These are phyloP conservation scores for Phengaris alcon DNA, from an alignment of 2,888 invertebrate genomes.

Conservation along the genomic window DNA sequence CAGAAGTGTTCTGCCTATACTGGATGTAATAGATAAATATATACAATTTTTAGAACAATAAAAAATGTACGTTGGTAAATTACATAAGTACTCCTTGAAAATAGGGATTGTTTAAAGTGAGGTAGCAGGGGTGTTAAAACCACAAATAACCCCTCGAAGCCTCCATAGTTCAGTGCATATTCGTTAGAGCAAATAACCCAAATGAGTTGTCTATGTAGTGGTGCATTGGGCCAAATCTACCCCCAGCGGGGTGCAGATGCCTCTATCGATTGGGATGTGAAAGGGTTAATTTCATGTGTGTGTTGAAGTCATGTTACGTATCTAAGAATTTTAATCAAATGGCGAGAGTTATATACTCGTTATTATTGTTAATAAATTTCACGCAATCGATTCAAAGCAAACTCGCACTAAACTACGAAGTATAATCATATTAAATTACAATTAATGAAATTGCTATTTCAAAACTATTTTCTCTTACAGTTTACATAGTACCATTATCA, in stretches of 20 bases:
- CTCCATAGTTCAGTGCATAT: slow-evolving; percentile 71
- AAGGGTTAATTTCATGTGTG: slow-evolving; percentile 65
- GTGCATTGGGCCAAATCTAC: slow-evolving; percentile 68
- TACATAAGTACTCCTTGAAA: slow-evolving; percentile 38
- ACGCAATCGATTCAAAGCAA: no score
- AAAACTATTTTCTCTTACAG: background rate
- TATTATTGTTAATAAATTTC: background rate
- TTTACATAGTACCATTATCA: background rate
- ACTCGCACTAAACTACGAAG: no score
- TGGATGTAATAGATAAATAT: background rate
- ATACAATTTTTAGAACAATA: background rate
- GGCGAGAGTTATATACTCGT: background rate
- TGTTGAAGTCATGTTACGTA: slow-evolving; percentile 39
- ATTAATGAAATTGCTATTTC: no score
- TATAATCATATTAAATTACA: no score
- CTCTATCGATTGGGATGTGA: slow-evolving; percentile 49
- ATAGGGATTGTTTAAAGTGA: slow-evolving; percentile 57
- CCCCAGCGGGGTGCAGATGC: slow-evolving; percentile 51
- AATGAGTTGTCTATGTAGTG: slow-evolving; percentile 60
- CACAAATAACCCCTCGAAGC: slow-evolving; percentile 44
- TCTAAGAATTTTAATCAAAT: slow-evolving; percentile 34
- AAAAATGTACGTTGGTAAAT: background rate
- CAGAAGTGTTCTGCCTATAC: background rate
- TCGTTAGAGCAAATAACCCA: slow-evolving; percentile 61
- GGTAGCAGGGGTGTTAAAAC: slow-evolving; percentile 42